Evolutionary conservation across 2,113 vertebrate species (phyloP), one percentile per base, ranked within the genome.

Genomic region (Nansenia antarctica): DNA sequence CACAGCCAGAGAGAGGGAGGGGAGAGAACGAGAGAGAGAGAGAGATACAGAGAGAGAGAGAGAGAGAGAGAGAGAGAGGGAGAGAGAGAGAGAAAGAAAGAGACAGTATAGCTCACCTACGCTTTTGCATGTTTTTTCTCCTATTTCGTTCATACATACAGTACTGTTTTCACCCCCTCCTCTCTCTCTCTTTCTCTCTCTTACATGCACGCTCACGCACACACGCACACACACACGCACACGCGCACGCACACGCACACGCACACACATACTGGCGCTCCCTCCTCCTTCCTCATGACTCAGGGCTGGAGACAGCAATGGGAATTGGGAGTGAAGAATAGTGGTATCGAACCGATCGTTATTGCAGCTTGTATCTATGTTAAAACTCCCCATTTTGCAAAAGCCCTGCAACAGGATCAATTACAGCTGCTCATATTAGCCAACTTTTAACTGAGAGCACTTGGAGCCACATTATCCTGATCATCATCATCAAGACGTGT

Each of bases 1-100:
- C 86, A 83, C 80, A 79, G 76, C 64, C 49, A 67, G 65, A 75
- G 79, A 87, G 76, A 78, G 79, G 82, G 78, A 75, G 80, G 74
- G 79, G 32, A 54, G 68, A 62, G 71, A 30, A 49, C 52, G 61
- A 57, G 53, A 69, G 34, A 68, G 59, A 67, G 52, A 60, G 55
- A 65, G 74, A n/a, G 69, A 80, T 68, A 77, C 63, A 84, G 62
- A 64, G 62, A 55, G 66, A 62, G 71, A 30, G 55, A 58, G 61
- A 57, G 53, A 69, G 34, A 68, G 59, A 67, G 52, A 60, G 55
- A 65, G 74, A n/a, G 69, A 80, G 69, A 77, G 65, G 83, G 62
- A 64, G 62, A 55, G 66, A 73, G 57, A 67, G 64, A 37, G 45
- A 58, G 59, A 22, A 57, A 55, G 62, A 81, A 52, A 74, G 65